Evolutionary conservation across 2,113 vertebrate genomes (phyloP).

Genomic region (Myotis brandtii): DNA sequence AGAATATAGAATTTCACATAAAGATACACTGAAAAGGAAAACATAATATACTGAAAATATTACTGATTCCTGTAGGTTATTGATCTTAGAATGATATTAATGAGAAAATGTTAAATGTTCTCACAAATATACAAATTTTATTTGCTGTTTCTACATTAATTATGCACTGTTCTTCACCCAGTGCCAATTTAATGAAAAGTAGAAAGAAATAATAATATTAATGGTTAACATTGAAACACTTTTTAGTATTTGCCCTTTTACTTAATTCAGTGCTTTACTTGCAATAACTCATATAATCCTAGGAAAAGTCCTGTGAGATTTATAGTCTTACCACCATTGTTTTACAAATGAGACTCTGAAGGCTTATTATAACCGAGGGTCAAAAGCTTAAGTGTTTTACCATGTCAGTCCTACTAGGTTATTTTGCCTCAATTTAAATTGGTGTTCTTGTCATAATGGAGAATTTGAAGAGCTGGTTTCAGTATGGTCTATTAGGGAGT

Average conservation of each 20-base stretch:
- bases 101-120: conserved; percentile 31
- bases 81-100: neutral
- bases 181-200: neutral
- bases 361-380: neutral
- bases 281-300: neutral
- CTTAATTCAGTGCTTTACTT: conserved; percentile 17
- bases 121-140: neutral
- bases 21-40: neutral
- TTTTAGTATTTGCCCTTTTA: neutral
- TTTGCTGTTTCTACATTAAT: neutral
- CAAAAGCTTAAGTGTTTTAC: conserved; percentile 29
- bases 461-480: neutral
- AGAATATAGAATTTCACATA: neutral
- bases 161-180: neutral
- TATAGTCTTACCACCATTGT: neutral
- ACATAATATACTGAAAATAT: neutral
- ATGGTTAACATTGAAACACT: neutral
- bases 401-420: neutral
- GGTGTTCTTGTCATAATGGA: neutral
- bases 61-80: neutral
- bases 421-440: neutral
- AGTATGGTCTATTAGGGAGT: neutral
- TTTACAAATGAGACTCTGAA: conserved; percentile 46
- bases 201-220: conserved; percentile 23
- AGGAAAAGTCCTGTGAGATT: conserved; percentile 20